These are phyloP conservation scores for Morpho deidamia DNA, from an alignment of 2,888 invertebrate species.

Conservation along the genomic window DNA sequence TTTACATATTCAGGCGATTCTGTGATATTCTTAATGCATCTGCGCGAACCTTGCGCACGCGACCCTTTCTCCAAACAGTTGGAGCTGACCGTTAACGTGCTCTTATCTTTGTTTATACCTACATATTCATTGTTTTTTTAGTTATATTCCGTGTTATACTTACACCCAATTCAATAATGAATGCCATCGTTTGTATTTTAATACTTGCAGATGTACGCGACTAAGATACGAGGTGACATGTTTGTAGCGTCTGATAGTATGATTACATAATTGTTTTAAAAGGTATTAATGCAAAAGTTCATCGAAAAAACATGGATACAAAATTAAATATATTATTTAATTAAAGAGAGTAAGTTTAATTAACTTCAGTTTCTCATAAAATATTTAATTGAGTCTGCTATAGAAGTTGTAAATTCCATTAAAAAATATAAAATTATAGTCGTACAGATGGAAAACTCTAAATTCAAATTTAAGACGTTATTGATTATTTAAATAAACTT, in stretches of 20 bases:
- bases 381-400: too few species aligned
- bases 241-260: background rate
- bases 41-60: slow-evolving; percentile 26
- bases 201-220: slow-evolving; percentile 5
- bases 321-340: too few species aligned
- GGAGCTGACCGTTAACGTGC: slow-evolving; percentile 24
- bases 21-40: slow-evolving; percentile 14
- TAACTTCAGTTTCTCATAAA: too few species aligned
- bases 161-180: slow-evolving; percentile 4
- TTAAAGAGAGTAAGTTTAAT: too few species aligned
- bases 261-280: too few species aligned
- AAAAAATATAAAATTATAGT: too few species aligned
- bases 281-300: too few species aligned
- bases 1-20: slow-evolving; percentile 5
- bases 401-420: too few species aligned
- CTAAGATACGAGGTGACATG: background rate
- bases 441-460: too few species aligned
- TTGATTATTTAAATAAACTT: too few species aligned
- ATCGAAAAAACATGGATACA: too few species aligned
- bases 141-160: background rate
- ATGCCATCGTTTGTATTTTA: slow-evolving; percentile 4
- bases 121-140: slow-evolving; percentile 7
- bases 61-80: slow-evolving; percentile 33
- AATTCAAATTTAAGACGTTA: too few species aligned
- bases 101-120: slow-evolving; percentile 20